Conservation (phyloP, 1,140 invertebrate genomes). For the Formica exsecta region DNA sequence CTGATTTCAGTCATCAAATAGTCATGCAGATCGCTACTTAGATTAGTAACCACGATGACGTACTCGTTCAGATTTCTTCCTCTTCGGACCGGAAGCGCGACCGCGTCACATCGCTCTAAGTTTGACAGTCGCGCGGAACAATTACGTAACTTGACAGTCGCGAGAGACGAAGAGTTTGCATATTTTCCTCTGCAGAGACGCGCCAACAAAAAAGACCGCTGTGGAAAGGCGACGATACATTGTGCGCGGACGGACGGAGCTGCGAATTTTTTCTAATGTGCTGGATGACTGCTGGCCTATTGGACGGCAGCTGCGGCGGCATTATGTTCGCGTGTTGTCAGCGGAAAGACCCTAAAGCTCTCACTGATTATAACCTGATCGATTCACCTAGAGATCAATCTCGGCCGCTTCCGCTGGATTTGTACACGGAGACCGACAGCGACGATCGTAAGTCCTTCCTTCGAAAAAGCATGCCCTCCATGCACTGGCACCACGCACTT, state of each 20-base stretch:
- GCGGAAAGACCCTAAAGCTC: conserved; percentile 90
- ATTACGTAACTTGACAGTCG: conserved; percentile 49
- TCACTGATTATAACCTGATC: conserved; percentile 83
- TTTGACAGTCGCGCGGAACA: conserved; percentile 3
- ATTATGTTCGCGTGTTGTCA: conserved; percentile 96
- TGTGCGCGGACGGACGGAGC: conserved; percentile 91
- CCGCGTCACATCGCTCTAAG: not conserved
- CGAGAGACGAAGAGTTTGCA: conserved; percentile 70
- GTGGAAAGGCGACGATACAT: conserved; percentile 87
- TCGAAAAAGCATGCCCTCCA: conserved; percentile 71
- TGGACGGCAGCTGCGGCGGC: conserved; percentile 94
- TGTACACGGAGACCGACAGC: conserved; percentile 85
- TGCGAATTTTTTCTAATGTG: conserved; percentile 97
- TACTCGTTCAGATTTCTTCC: not conserved
- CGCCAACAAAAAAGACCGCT: conserved; percentile 85
- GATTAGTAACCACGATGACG: not conserved
- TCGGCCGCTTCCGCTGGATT: conserved; percentile 87
- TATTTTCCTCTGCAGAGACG: conserved; percentile 85
- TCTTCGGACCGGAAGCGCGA: conserved; percentile 13
- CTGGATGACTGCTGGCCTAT: conserved; percentile 95
- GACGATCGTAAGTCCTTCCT: conserved; percentile 86
- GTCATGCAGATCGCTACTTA: not conserved
- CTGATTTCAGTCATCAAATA: not conserved
- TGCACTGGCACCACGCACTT: conserved; percentile 61
- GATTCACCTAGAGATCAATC: conserved; percentile 89